These are phyloP conservation scores for Sebastes diaconus DNA, from an alignment of 2,797 vertebrate genomes.

Conservation along the genomic window DNA sequence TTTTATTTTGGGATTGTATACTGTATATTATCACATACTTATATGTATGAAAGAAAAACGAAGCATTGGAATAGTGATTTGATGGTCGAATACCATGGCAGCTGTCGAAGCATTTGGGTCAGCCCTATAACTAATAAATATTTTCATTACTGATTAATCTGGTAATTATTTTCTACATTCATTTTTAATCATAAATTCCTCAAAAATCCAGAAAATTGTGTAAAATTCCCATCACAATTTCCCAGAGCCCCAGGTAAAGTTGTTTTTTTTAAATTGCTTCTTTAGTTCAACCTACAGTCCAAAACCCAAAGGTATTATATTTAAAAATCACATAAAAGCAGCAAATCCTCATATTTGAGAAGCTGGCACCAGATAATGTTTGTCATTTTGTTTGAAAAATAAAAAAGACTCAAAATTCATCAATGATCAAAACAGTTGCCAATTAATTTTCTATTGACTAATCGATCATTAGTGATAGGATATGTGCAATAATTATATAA, in stretches of 20 bases:
- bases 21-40: no score
- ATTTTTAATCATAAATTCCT: not conserved
- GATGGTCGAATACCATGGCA: no score
- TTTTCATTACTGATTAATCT: not conserved
- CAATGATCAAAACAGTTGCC: not conserved
- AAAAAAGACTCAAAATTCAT: not conserved
- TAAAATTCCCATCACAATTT: not conserved
- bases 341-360: not conserved
- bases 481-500: no score
- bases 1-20: not conserved
- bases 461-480: not conserved
- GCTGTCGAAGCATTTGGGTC: no score
- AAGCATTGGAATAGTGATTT: no score
- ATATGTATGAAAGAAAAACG: no score
- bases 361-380: not conserved
- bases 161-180: not conserved
- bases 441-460: not conserved
- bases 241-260: not conserved
- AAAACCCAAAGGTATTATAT: not conserved
- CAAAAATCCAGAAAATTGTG: not conserved
- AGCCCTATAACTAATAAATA: not conserved
- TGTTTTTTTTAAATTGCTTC: not conserved
- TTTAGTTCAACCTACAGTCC: not conserved
- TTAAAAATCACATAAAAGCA: not conserved
- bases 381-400: not conserved